Evolutionary conservation across 1,140 invertebrate species (phyloP).

Genomic region (Lordiphosa clarofinis): DNA sequence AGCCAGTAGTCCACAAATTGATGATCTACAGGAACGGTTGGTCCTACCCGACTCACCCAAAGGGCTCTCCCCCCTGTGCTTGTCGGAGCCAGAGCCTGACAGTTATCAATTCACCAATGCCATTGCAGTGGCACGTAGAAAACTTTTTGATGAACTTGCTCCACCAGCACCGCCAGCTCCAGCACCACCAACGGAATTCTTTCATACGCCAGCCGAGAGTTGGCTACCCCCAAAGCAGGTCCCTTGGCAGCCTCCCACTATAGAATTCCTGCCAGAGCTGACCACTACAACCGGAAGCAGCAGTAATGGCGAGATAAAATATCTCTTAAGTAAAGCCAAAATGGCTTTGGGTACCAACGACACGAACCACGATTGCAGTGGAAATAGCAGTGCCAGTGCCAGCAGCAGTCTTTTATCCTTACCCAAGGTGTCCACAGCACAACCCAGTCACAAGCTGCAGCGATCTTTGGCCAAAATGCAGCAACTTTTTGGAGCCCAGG

Average conservation of each 20-base stretch:
- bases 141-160: constrained; percentile 26
- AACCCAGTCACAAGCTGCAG: constrained; percentile 28
- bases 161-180: neutral
- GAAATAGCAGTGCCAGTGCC: constrained; percentile 1
- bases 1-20: neutral
- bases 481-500: constrained; percentile 38
- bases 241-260: neutral
- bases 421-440: neutral
- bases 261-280: constrained; percentile 1
- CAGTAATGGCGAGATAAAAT: constrained; percentile 21
- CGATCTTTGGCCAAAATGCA: constrained; percentile 64
- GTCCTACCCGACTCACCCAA: neutral
- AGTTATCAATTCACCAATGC: constrained; percentile 60
- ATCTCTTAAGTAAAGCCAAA: constrained; percentile 17
- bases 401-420: neutral
- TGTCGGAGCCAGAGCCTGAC: constrained; percentile 26
- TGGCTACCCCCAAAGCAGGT: neutral
- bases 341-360: constrained; percentile 6
- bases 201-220: neutral
- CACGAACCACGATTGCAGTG: constrained; percentile 10
- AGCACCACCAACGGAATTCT: too few species aligned
- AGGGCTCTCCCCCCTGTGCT: constrained; percentile 18
- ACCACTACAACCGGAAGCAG: constrained; percentile 7
- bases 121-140: constrained; percentile 40
- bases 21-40: neutral